Percentiles rank a stretch among this genome's conserved stretches.
Conservation (phyloP, 2,888 invertebrate species). For the Elysia crispata region DNA sequence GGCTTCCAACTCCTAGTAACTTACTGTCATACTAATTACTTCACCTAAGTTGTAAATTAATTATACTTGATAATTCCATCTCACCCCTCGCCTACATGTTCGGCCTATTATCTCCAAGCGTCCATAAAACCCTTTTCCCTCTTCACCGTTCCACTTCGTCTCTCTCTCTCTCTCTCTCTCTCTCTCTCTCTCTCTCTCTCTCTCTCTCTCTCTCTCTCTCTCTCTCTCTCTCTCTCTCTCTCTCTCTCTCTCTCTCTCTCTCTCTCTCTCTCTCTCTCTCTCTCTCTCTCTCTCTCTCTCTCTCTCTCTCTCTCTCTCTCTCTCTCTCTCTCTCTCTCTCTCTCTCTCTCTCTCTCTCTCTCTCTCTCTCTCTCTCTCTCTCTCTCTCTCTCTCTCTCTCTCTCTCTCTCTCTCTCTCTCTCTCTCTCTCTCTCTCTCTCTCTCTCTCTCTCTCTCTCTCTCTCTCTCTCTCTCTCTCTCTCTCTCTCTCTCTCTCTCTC, state of each 20-base stretch:
- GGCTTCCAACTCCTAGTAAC: too few relatives aligned
- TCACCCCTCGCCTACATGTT: too few relatives aligned
- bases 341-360: slow-evolving; percentile 6
- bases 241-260: too few relatives aligned
- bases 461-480: neutral
- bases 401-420: slow-evolving; percentile 26
- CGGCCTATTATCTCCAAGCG: too few relatives aligned
- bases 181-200: slow-evolving; percentile 16
- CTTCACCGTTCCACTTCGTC: too few relatives aligned
- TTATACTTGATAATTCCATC: too few relatives aligned
- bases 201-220: neutral
- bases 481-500: neutral
- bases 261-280: neutral
- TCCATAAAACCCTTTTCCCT: too few relatives aligned
- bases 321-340: neutral
- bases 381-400: slow-evolving; percentile 28
- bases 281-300: neutral
- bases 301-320: neutral
- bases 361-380: slow-evolving; percentile 3
- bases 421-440: neutral
- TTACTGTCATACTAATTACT: too few relatives aligned
- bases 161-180: neutral
- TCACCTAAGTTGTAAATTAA: too few relatives aligned
- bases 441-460: slow-evolving; percentile 14
- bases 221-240: too few relatives aligned